A percentile compares a stretch with the other conserved stretches of the same genome.
phyloP scores from a whole-genome alignment of 2,888 invertebrate genomes.

The Andrena bucephala region DNA sequence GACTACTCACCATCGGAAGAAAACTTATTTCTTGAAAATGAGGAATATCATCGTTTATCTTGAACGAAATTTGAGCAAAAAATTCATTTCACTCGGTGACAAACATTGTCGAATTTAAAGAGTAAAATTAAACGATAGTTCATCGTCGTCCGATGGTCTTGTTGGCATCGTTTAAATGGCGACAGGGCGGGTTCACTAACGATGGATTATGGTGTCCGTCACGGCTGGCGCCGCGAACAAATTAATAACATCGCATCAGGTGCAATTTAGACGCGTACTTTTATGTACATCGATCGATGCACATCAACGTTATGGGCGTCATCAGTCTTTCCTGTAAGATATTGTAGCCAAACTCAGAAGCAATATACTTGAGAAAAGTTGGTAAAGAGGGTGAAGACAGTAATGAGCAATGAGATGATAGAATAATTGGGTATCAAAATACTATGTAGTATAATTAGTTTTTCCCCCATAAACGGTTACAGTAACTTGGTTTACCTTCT shows the following conservation, averaged over 20 bases:
- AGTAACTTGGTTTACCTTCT: neutral
- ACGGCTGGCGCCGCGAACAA: conserved; percentile 43
- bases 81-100: conserved; percentile 31
- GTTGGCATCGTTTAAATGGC: conserved; percentile 40
- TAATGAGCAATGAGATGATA: neutral
- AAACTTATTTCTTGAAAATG: neutral
- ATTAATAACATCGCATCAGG: conserved; percentile 55
- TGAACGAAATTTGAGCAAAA: neutral
- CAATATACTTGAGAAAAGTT: neutral
- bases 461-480: neutral
- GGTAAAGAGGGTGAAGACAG: neutral
- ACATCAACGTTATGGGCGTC: conserved; percentile 9
- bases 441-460: neutral
- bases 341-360: conserved; percentile 12
- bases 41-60: neutral
- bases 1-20: neutral
- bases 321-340: conserved; percentile 4
- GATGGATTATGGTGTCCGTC: conserved; percentile 49
- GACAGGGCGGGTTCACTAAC: conserved; percentile 36
- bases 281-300: conserved; percentile 21
- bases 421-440: neutral
- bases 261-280: conserved; percentile 24
- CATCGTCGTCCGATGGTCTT: conserved; percentile 41
- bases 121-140: conserved; percentile 45
- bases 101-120: neutral